These are phyloP conservation scores for Nibea albiflora DNA, from an alignment of 2,113 vertebrate species.

Conservation along the genomic window DNA sequence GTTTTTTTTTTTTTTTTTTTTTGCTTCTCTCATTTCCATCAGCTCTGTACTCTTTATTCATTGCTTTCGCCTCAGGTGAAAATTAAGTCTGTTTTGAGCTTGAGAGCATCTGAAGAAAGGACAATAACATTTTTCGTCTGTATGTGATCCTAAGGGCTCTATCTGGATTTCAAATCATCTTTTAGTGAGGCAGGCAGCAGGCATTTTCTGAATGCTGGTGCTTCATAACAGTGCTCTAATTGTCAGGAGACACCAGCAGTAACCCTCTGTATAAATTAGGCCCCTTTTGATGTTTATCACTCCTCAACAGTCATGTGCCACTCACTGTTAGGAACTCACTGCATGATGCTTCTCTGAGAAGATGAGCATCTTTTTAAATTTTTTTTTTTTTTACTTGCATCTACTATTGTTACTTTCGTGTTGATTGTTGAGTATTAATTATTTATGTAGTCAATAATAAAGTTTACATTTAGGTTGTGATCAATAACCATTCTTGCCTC, in stretches of 20 bases:
- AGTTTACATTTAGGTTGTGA: background rate
- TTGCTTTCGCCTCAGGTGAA: conserved; percentile 46
- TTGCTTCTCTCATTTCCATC: conserved; percentile 36
- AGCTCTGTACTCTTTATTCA: conserved; percentile 25
- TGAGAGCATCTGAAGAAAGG: conserved; percentile 36
- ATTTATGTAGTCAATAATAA: background rate
- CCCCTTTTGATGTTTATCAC: conserved; percentile 54
- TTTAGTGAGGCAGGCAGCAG: background rate
- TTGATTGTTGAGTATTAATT: background rate
- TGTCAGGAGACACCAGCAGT: conserved; percentile 40
- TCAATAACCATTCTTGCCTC: background rate
- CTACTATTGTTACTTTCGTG: background rate
- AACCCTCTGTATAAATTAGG: conserved; percentile 35
- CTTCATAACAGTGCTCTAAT: conserved; percentile 33
- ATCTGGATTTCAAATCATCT: conserved; percentile 38
- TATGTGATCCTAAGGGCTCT: conserved; percentile 28
- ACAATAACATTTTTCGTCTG: conserved; percentile 35
- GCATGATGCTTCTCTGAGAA: conserved; percentile 19
- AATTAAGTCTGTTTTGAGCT: conserved; percentile 51
- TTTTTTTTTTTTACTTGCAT: background rate
- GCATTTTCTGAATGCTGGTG: conserved; percentile 33
- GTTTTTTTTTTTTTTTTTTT: conserved; percentile 6
- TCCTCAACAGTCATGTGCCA: conserved; percentile 58
- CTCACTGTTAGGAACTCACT: conserved; percentile 36
- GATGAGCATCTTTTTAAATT: too few relatives aligned